Base-by-base conservation (phyloP, 2,888 invertebrate genomes). In the Macrophya annulata region DNA sequence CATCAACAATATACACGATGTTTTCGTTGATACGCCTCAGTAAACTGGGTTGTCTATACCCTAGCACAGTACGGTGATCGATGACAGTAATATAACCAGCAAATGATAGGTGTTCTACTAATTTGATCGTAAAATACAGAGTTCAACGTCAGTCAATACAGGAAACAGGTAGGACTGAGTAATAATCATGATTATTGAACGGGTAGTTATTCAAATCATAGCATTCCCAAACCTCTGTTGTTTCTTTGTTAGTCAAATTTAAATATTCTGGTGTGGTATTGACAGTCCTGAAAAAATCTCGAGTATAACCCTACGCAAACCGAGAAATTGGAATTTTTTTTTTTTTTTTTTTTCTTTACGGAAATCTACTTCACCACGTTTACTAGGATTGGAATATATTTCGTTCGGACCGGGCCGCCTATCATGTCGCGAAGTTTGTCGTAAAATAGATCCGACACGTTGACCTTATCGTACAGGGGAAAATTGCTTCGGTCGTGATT, bases 401-500 rank as follows among this genome's bases (percentile, higher is more conserved):
- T 21, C 15, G 55, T 84, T 37, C 37, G 55, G 40, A 84, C 55
- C 21, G 31, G 21, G 37, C 51, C 12, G 51, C 48, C 74, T 37
- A 55, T 84, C 84, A 76, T 84, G 55, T 76, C 15, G n/a, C 51
- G 48, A 1, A 55, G 48, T 55, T 84, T 84, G 40, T 84, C 55
- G 21, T 84, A 76, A 59, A 71, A 84, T 25, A 72, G 10, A 48
- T 84, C 17, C 40, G 84, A 76, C 17, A 37, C 17, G 51, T 51
- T 31, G 31, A 74, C 74, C 15, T 25, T 71, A 8, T 84, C 74
- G 62, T 51, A n/a, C n/a, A n/a, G 25, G 4, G 48, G 45, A 55
- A 31, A 15, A 37, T 84, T 84, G 10, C 43, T 40, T 6, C 31
- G 21, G 43, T 55, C 48, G 15, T 37, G 84, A 55, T 84, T 84